phyloP scores from a whole-genome alignment of 1,140 invertebrate species.

The Lycorma delicatula region DNA sequence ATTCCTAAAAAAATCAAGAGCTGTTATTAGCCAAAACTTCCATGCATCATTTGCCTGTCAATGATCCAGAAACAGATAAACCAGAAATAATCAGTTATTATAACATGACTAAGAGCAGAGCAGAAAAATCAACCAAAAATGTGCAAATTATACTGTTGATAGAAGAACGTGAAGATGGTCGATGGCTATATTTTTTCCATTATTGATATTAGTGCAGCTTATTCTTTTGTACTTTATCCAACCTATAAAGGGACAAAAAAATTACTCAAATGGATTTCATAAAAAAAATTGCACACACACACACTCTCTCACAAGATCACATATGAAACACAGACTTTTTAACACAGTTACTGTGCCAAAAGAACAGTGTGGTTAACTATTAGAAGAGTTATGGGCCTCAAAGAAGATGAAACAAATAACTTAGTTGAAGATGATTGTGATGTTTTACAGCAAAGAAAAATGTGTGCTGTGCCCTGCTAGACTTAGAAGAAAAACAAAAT shows the following conservation, averaged over 20 bases:
- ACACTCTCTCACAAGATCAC: constrained; percentile 26
- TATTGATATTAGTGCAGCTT: not conserved
- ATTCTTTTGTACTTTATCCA: not conserved
- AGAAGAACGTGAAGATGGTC: constrained; percentile 30
- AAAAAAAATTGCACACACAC: constrained; percentile 10
- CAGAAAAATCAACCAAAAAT: constrained; percentile 30
- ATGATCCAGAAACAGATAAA: constrained; percentile 23
- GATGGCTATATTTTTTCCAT: constrained; percentile 29
- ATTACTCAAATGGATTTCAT: not conserved
- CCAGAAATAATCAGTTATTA: constrained; percentile 33
- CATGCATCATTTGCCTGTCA: constrained; percentile 23
- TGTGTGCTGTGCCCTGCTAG: constrained; percentile 2
- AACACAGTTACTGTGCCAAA: not conserved
- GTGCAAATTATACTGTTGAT: constrained; percentile 24
- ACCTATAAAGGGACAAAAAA: not conserved
- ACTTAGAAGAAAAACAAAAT: not conserved
- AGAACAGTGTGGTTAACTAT: not conserved
- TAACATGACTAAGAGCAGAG: constrained; percentile 35
- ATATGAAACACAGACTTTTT: not conserved
- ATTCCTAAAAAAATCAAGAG: constrained; percentile 28
- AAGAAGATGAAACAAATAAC: not conserved
- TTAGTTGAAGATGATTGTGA: too few relatives aligned
- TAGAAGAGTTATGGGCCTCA: not conserved
- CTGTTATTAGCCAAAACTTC: constrained; percentile 26
- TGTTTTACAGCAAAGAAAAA: constrained; percentile 5